These are phyloP conservation scores for Eremophila alpestris DNA, from an alignment of 2,797 vertebrate species.

Conservation along the genomic window DNA sequence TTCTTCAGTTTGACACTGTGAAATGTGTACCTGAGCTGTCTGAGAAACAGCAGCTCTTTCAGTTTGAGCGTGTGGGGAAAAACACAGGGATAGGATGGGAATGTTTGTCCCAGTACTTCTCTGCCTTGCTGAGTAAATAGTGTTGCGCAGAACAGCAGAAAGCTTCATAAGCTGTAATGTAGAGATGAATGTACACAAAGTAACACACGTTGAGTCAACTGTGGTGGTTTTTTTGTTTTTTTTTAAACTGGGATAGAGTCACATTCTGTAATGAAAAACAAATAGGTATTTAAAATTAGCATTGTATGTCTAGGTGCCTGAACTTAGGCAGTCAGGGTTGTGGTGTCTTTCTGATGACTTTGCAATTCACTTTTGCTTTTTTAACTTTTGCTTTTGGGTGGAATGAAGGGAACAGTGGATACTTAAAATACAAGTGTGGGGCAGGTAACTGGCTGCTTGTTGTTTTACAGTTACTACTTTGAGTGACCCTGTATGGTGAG, in stretches of 20 bases:
- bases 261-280: neutral
- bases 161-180: neutral
- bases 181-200: neutral
- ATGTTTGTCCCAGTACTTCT: neutral
- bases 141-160: neutral
- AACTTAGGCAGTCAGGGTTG: neutral
- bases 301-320: neutral
- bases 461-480: neutral
- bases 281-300: neutral
- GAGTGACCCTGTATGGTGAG: fast-evolving
- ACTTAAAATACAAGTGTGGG: neutral
- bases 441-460: neutral
- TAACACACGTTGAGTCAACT: neutral
- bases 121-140: neutral
- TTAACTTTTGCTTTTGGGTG: neutral
- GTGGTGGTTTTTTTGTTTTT: neutral
- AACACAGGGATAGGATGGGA: fast-evolving
- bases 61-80: neutral
- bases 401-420: neutral
- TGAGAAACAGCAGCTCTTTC: neutral
- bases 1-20: neutral
- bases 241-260: neutral
- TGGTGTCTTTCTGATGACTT: neutral
- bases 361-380: neutral
- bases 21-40: neutral